Evolutionary conservation across 2,797 vertebrate genomes (phyloP).

Genomic region (Sebastes trivittatus): DNA sequence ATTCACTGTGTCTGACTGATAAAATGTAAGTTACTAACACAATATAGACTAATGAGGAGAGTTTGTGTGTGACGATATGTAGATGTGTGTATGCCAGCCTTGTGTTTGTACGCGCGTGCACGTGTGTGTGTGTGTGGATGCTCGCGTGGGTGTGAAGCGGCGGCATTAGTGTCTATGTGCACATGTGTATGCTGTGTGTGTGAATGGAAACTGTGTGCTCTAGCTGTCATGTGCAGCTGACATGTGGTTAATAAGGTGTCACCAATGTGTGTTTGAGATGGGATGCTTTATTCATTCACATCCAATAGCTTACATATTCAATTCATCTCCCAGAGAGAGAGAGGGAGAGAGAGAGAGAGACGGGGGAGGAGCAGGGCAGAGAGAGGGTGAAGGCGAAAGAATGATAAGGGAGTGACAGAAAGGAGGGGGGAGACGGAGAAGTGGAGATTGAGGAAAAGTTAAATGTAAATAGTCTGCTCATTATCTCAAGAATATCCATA

Average conservation of each 20-base stretch:
- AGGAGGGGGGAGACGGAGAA: slow-evolving; percentile 18
- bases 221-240: slow-evolving; percentile 80
- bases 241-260: slow-evolving; percentile 84
- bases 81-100: background rate
- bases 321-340: slow-evolving; percentile 69
- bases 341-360: background rate
- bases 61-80: slow-evolving; percentile 23
- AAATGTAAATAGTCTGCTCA: slow-evolving; percentile 75
- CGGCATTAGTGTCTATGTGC: slow-evolving; percentile 28
- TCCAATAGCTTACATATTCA: slow-evolving; percentile 79
- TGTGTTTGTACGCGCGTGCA: background rate
- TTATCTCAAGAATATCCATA: slow-evolving; percentile 74
- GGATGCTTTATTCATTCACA: slow-evolving; percentile 81
- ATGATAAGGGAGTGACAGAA: slow-evolving; percentile 53
- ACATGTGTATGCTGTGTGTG: background rate
- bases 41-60: slow-evolving; percentile 62
- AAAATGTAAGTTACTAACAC: slow-evolving; percentile 39
- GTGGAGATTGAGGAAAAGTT: slow-evolving; percentile 51
- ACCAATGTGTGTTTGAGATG: slow-evolving; percentile 79
- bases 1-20: slow-evolving; percentile 39
- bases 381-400: slow-evolving; percentile 40
- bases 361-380: background rate
- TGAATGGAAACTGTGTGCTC: slow-evolving; percentile 36
- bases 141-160: background rate
- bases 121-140: background rate